Evolutionary conservation across 2,888 invertebrate species (phyloP).

Genomic region (Agrochola litura): DNA sequence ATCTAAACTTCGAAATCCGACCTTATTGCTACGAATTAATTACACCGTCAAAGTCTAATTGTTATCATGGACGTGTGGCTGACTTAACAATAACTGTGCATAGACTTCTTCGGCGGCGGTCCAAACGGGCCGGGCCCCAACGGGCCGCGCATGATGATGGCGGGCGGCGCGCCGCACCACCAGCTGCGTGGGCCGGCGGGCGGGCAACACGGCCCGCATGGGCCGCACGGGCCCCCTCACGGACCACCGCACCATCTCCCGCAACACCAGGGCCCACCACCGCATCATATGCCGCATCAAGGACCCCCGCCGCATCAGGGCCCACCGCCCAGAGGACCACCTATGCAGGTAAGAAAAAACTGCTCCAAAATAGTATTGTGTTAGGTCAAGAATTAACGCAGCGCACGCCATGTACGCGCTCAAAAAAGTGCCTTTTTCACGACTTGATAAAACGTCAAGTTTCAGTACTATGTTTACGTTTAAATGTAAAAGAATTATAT

Average conservation of each 20-base stretch:
- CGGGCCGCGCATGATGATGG: conserved; percentile 82
- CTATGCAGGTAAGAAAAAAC: conserved; percentile 86
- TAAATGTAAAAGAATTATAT: too few species aligned
- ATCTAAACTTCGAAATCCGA: background rate
- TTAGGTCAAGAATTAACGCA: background rate
- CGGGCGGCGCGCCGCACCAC: conserved; percentile 68
- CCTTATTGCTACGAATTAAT: background rate
- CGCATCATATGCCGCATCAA: conserved; percentile 85
- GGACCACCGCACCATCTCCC: conserved; percentile 85
- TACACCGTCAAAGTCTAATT: background rate
- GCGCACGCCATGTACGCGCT: too few species aligned
- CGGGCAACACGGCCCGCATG: conserved; percentile 81
- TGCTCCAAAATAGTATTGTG: background rate
- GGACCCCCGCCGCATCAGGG: conserved; percentile 90
- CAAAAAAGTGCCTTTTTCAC: too few species aligned
- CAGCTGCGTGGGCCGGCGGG: conserved; percentile 68
- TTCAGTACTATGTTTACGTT: too few species aligned
- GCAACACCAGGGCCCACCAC: conserved; percentile 86
- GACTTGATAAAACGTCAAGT: too few species aligned
- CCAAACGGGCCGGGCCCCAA: conserved; percentile 88
- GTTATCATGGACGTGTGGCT: background rate
- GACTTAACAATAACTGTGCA: conserved; percentile 20
- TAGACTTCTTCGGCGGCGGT: conserved; percentile 88
- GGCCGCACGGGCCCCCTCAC: conserved; percentile 85
- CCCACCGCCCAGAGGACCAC: conserved; percentile 90